These are phyloP conservation scores for Malurus elegans DNA, from an alignment of 2,113 vertebrate genomes.

Conservation along the genomic window DNA sequence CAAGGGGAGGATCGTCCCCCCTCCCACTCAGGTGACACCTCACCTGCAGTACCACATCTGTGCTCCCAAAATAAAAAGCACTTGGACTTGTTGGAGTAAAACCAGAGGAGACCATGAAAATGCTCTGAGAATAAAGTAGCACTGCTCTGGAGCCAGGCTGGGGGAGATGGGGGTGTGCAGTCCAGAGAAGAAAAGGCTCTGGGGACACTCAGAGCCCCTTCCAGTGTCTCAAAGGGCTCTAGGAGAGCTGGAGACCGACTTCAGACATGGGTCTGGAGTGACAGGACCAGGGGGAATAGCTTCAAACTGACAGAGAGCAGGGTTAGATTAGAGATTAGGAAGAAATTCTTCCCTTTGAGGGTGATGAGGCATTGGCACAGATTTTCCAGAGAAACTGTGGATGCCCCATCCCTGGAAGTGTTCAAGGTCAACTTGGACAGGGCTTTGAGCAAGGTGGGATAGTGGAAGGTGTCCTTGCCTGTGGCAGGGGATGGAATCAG, in stretches of 20 bases:
- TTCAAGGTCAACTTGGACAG: fast-evolving
- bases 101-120: background rate
- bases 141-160: background rate
- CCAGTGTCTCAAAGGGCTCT: background rate
- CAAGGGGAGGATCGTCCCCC: fast-evolving
- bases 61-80: background rate
- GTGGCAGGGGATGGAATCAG: background rate
- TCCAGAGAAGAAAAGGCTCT: background rate
- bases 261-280: background rate
- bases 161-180: background rate
- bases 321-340: background rate
- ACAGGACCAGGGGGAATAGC: background rate
- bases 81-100: background rate
- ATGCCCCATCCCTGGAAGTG: background rate
- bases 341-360: background rate
- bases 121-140: background rate
- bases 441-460: background rate
- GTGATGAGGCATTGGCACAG: background rate
- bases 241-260: background rate
- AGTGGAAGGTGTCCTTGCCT: background rate
- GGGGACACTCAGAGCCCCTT: too few relatives aligned
- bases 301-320: background rate
- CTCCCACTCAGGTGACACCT: background rate
- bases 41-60: background rate
- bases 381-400: fast-evolving